Evolutionary conservation across 2,797 vertebrate genomes (phyloP), one percentile per base, ranked within the genome.

Genomic region (Paratrypauchen microcephalus): DNA sequence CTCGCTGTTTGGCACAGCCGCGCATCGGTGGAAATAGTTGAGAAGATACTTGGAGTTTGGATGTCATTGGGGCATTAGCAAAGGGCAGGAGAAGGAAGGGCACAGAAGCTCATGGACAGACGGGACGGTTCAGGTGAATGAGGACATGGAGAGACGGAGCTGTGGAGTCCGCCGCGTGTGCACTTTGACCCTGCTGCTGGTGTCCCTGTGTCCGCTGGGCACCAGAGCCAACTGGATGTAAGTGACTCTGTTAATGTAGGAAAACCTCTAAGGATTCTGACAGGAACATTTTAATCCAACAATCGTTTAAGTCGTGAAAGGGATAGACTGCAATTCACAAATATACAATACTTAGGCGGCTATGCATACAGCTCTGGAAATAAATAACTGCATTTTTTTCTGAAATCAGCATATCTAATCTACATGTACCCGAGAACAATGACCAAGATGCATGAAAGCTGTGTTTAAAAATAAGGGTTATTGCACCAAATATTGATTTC

Each of bases 221-320:
- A 93, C 92, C 76, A 88, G 90, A 12, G 94, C 91, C 85, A 94
- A 90, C 84, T 99, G 97, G 97, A 95, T 95, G 97, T 98, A 85
- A 96, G 97, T 97, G 6, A 28, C 45, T 16, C 13, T 64, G 15
- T 50, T 41, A 41, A 13, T 41, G 39, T 41, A 41, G 39, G 12
- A 41, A 41, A 45, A 45, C 41, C 41, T 48, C 47, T 11, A 6
- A 47, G 23, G n/a, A 16, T 64, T 50, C 48, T 19, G 18, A 50
- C 45, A 21, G 50, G 19, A 52, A 52, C 50, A 2, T n/a, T 21
- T 52, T 21, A 52, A n/a, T 52, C n/a, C 50, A 9, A 21, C 19
- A 52, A 52, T 21, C 19, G 7, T 9, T 45, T 45, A 13, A 13
- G 41, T 15, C 11, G 13, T 45, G 41, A 45, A 41, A 15, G 13